These are phyloP conservation scores for Euura lappo DNA, from an alignment of 1,140 invertebrate species.

Conservation along the genomic window DNA sequence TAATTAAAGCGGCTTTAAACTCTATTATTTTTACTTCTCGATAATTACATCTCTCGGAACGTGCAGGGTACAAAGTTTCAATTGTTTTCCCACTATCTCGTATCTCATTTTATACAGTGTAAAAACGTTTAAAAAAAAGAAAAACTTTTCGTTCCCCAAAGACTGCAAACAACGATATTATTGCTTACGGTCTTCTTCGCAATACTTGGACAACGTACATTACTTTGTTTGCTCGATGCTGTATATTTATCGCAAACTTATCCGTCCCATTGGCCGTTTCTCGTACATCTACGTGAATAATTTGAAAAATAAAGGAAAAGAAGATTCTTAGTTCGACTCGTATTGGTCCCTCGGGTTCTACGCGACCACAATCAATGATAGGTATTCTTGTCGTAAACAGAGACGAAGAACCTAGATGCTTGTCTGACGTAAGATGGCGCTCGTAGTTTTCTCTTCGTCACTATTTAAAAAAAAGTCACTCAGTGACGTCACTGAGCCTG, in stretches of 20 bases:
- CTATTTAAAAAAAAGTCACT: neutral
- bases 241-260: neutral
- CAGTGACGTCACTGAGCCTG: too few relatives aligned
- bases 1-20: neutral
- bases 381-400: neutral
- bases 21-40: neutral
- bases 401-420: neutral
- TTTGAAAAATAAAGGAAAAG: neutral
- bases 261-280: neutral
- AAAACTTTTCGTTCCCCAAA: neutral
- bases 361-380: neutral
- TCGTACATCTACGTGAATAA: neutral
- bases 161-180: neutral
- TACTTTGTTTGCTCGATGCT: neutral
- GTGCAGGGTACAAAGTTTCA: neutral
- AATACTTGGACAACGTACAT: neutral
- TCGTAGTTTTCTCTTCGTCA: conserved; percentile 1
- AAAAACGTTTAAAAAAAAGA: neutral
- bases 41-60: neutral
- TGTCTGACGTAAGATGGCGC: neutral
- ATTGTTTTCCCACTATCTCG: neutral
- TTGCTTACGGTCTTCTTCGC: neutral
- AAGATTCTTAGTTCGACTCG: neutral
- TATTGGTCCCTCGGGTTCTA: neutral
- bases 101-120: neutral